A percentile compares a stretch with the other conserved stretches of the same genome.
These are phyloP conservation scores for Monomorium pharaonis DNA, from an alignment of 1,140 invertebrate species.

Conservation along the genomic window DNA sequence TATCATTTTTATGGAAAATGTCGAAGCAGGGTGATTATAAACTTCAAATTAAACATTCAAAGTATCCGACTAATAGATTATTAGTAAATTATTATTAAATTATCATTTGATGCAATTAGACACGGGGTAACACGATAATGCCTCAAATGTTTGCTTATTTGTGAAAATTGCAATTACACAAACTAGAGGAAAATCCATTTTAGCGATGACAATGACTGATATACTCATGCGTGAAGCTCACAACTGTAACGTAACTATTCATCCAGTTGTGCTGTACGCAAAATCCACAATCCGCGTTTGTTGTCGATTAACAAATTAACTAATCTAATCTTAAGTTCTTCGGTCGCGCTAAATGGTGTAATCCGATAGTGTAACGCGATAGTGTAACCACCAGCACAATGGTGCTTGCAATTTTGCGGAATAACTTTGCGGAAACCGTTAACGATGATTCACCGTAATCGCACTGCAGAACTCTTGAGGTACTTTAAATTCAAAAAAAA, in stretches of 20 bases:
- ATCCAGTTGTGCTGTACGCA: background rate
- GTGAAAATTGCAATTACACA: slow-evolving; percentile 9
- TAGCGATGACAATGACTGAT: slow-evolving; percentile 8
- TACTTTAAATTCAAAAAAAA: background rate
- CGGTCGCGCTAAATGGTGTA: slow-evolving; percentile 18
- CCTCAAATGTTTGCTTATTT: background rate
- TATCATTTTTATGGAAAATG: background rate
- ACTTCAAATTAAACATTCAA: background rate
- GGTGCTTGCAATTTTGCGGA: background rate
- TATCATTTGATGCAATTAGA: background rate
- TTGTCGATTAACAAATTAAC: slow-evolving; percentile 35
- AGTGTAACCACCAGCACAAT: background rate
- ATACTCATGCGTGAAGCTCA: background rate
- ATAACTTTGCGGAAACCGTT: background rate
- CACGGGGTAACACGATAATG: background rate
- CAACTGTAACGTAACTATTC: slow-evolving; percentile 27
- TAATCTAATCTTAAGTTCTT: slow-evolving; percentile 46
- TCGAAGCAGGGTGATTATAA: background rate
- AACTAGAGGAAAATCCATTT: slow-evolving; percentile 22
- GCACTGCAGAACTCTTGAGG: background rate
- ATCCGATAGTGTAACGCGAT: slow-evolving; percentile 3
- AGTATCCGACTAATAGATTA: background rate
- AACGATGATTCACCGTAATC: background rate
- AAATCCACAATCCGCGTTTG: slow-evolving; percentile 39
- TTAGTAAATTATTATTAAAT: background rate